Evolutionary conservation across 1,140 invertebrate genomes (phyloP).

Genomic region (Charaxes varanes): DNA sequence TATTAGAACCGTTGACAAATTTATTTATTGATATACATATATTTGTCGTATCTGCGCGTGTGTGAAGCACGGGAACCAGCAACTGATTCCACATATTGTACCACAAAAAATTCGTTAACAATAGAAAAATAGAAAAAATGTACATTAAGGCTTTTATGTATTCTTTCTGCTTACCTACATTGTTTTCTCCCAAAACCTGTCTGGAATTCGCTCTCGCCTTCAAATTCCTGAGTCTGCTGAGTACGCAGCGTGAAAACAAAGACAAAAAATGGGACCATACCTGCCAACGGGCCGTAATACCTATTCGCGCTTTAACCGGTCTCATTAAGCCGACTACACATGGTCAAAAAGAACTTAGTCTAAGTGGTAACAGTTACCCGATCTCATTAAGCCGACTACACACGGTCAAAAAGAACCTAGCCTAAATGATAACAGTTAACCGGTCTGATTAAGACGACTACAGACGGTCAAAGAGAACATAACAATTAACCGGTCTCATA

Average conservation of each 20-base stretch:
- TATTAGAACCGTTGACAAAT: too few relatives aligned
- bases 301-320: conserved; percentile 15
- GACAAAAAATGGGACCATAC: conserved; percentile 17
- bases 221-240: conserved; percentile 10
- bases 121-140: too few relatives aligned
- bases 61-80: too few relatives aligned
- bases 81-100: too few relatives aligned
- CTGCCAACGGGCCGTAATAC: conserved; percentile 13
- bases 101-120: too few relatives aligned
- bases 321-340: conserved; percentile 1
- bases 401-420: background rate
- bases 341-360: background rate
- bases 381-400: background rate
- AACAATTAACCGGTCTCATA: too few relatives aligned
- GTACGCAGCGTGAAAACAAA: conserved; percentile 10
- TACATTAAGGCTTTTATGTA: background rate
- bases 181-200: background rate
- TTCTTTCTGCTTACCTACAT: background rate
- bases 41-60: too few relatives aligned
- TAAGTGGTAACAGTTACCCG: background rate
- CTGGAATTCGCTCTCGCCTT: conserved; percentile 14
- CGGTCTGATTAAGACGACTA: too few relatives aligned
- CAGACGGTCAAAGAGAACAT: too few relatives aligned
- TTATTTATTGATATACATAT: too few relatives aligned
- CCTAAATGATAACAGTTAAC: too few relatives aligned